phyloP scores from a whole-genome alignment of 2,113 vertebrate genomes.

The Choloepus hoffmanni region DNA sequence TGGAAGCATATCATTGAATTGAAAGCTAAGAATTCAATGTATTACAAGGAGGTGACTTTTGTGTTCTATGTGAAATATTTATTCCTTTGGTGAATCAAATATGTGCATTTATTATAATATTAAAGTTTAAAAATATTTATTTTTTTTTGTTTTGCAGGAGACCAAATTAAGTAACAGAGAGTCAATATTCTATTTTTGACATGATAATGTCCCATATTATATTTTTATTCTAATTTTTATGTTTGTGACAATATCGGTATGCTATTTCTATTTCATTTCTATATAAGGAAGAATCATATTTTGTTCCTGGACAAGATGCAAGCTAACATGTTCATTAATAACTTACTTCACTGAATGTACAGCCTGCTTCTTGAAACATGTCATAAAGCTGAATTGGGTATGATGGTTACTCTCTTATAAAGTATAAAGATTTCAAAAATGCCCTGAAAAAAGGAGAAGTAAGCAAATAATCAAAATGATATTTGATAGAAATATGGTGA shows the following conservation, averaged over 20 bases:
- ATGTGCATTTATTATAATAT: background rate
- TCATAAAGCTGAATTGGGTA: background rate
- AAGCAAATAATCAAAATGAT: background rate
- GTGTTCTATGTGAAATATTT: background rate
- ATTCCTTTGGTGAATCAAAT: background rate
- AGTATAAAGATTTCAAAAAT: background rate
- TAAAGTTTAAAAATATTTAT: conserved; percentile 24
- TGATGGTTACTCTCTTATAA: background rate
- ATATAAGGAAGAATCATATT: background rate
- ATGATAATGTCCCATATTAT: background rate
- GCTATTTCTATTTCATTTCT: background rate
- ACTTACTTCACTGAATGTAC: background rate
- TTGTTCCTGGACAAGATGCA: background rate
- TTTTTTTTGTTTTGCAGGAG: background rate
- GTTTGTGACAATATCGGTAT: background rate
- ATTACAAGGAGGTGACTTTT: background rate
- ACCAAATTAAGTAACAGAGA: background rate
- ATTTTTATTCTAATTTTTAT: conserved; percentile 17
- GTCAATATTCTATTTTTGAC: background rate
- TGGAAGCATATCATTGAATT: background rate
- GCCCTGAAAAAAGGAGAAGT: background rate
- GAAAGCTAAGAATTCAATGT: conserved; percentile 23
- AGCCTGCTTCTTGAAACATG: background rate
- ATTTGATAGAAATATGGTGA: background rate
- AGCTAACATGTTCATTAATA: background rate